Evolutionary conservation across 2,888 invertebrate species (phyloP).

Genomic region (Endomychus coccineus): DNA sequence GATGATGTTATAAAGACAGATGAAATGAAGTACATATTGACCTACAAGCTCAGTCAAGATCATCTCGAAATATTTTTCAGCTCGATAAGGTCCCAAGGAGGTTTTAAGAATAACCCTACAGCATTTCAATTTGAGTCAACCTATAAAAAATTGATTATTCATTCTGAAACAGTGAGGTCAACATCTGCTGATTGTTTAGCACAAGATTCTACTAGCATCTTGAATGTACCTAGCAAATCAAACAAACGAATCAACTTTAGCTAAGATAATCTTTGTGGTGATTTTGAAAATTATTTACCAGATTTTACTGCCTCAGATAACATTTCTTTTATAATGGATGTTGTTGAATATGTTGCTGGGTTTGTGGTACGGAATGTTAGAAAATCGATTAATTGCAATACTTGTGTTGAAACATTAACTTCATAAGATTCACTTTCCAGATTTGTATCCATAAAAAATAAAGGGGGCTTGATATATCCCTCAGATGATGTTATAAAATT

Average conservation of each 20-base stretch:
- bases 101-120: conserved; percentile 23
- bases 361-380: conserved; percentile 4
- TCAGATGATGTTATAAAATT: conserved; percentile 1
- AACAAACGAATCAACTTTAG: not conserved
- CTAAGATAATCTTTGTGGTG: too few relatives aligned
- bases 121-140: conserved; percentile 20
- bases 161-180: conserved; percentile 10
- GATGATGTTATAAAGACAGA: conserved; percentile 5
- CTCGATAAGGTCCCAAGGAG: conserved; percentile 15
- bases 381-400: conserved; percentile 4
- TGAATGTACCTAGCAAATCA: not conserved
- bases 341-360: conserved; percentile 4
- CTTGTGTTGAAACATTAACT: not conserved
- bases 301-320: too few relatives aligned
- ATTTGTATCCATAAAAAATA: not conserved
- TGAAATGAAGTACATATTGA: conserved; percentile 6
- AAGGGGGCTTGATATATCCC: not conserved
- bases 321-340: too few relatives aligned
- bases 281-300: too few relatives aligned
- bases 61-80: conserved; percentile 12
- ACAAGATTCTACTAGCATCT: conserved; percentile 8
- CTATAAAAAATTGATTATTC: conserved; percentile 21
- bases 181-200: conserved; percentile 7
- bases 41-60: conserved; percentile 24
- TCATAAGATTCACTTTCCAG: conserved; percentile 1